Base-by-base conservation (phyloP, 2,113 vertebrate genomes). In the Sigmodon hispidus region DNA sequence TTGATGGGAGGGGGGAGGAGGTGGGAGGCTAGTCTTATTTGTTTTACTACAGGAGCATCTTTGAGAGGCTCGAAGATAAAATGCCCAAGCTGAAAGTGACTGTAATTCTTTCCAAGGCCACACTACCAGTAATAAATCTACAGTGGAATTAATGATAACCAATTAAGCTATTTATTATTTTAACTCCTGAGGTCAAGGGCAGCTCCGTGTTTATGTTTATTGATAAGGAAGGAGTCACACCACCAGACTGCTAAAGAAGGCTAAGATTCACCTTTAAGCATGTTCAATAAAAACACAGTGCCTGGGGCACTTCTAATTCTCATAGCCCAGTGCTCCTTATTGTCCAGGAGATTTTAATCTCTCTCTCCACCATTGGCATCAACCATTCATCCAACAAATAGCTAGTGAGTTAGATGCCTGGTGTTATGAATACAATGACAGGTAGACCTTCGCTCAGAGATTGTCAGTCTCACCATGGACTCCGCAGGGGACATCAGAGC, bases 111-210 rank as follows among this genome's bases (percentile, higher is more conserved):
- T 69, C 67, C 95, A 96, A 95, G 95, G 93, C 97, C 95, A 96
- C 45, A 59, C 19, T 73, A 90, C 36, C 36, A 45, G 52, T 67
- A 88, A 76, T 93, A 95, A 96, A 96, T 88, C 70, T 50, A 5
- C 90, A 88, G 87, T 69, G 19, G 90, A 93, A 94, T 96, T 94
- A 93, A 96, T 95, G 81, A 91, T 43, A 80, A 52, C 70, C 80
- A 96, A 94, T 96, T 93, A 97, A 97, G 90, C 76, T 94, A 65
- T 90, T 93, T 91, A 91, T 97, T 95, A 91, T 87, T 96, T 95
- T 96, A 96, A 94, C 80, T 90, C 87, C 83, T 16, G 65, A 90
- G 94, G 92, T 93, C 97, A 97, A 97, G 96, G 96, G 84, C 95
- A 97, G 81, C 79, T 36, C 17, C 80, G 80, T 92, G 70, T 89